phyloP scores from a whole-genome alignment of 2,797 vertebrate genomes.

The Malurus leucopterus region DNA sequence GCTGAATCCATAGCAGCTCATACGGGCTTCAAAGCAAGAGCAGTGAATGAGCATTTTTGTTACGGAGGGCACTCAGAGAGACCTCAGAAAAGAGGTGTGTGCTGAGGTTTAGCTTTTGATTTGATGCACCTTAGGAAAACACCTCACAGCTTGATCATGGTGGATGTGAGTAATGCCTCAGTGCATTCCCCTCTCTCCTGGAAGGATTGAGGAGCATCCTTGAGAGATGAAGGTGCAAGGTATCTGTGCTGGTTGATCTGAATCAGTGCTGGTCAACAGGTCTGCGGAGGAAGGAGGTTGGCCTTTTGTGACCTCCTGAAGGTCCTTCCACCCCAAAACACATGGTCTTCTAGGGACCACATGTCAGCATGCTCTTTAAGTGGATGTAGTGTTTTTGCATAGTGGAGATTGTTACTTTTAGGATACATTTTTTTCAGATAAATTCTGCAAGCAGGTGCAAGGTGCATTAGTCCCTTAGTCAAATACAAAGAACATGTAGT shows the following conservation, averaged over 20 bases:
- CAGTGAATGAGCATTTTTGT: neutral
- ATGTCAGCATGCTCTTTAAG: neutral
- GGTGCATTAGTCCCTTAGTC: neutral
- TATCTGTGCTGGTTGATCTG: neutral
- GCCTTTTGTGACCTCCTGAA: neutral
- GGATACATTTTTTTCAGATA: neutral
- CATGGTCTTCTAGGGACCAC: neutral
- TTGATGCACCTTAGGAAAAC: neutral
- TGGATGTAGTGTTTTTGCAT: neutral
- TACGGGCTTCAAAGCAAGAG: neutral
- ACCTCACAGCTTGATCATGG: neutral
- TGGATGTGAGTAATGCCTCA: neutral
- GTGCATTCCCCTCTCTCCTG: neutral
- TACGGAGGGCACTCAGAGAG: neutral
- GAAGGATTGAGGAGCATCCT: rapidly evolving
- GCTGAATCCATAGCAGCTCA: neutral
- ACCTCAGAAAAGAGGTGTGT: neutral
- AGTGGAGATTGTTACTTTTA: neutral
- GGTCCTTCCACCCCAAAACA: neutral
- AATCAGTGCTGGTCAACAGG: neutral
- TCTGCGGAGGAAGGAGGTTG: neutral
- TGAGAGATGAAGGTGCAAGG: neutral
- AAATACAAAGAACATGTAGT: neutral
- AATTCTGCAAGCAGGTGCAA: neutral
- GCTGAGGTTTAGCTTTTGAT: neutral